Evolutionary conservation across 2,888 invertebrate species (phyloP).

Genomic region (Anthrax anthrax): DNA sequence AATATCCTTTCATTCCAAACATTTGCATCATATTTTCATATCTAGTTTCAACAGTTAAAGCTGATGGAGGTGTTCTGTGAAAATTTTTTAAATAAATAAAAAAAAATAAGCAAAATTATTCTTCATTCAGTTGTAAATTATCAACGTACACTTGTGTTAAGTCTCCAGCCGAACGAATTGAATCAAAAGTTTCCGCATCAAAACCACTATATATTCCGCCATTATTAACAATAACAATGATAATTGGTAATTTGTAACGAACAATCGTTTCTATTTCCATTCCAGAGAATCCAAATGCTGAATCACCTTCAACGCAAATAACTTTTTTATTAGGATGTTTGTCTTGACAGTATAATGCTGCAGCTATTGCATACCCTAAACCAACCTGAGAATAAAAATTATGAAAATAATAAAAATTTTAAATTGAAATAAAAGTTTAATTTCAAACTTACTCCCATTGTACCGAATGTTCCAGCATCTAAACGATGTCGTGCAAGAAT

Average conservation of each 20-base stretch:
- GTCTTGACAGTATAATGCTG: constrained; percentile 78
- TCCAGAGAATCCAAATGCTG: constrained; percentile 95
- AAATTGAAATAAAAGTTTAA: too few species aligned
- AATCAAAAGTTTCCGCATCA: constrained; percentile 55
- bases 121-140: too few species aligned
- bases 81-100: too few species aligned
- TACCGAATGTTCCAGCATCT: constrained; percentile 94
- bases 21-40: constrained; percentile 86
- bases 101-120: constrained; percentile 6
- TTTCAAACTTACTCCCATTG: constrained; percentile 62
- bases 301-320: constrained; percentile 90
- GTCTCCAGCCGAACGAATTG: constrained; percentile 55
- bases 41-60: constrained; percentile 59
- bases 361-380: constrained; percentile 80
- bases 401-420: too few species aligned
- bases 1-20: constrained; percentile 67
- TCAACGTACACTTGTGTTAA: constrained; percentile 57
- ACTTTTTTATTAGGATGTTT: constrained; percentile 68
- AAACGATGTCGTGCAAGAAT: constrained; percentile 70
- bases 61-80: constrained; percentile 70
- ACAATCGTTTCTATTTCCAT: constrained; percentile 97
- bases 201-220: constrained; percentile 88
- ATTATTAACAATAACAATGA: constrained; percentile 87
- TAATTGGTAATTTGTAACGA: constrained; percentile 81
- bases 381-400: constrained; percentile 44